Base-by-base conservation (phyloP, 2,113 vertebrate genomes). In the Apus apus region DNA sequence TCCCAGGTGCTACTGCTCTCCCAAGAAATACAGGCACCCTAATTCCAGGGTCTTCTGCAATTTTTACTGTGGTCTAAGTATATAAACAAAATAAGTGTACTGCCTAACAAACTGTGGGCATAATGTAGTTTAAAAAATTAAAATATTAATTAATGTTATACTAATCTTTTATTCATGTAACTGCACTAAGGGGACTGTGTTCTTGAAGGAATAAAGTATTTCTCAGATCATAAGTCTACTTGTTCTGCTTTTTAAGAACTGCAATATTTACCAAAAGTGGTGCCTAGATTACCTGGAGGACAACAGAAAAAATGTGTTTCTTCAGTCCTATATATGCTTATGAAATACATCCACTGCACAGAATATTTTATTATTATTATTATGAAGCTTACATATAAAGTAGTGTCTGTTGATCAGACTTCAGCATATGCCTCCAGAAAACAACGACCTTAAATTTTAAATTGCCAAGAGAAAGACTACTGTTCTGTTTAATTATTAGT, bases 401-500 rank as follows among this genome's bases (percentile, higher is more conserved):
- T 70, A 75, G 22, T 56, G 78, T 34, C 7, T 67, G 60, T 36
- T 34, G 7, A 57, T 51, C 58, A 60, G 60, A 93, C 67, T 67
- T 73, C 89, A 82, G n/a, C 20, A 34, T 56, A 61, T 65, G n/a
- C 32, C 66, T 82, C 34, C 50, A 71, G 68, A 93, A 94, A 71
- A 71, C 60, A 75, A 83, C 75, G 51, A 71, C 50, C 78, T 89
- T 89, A 80, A 85, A 72, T 91, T 84, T 84, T 68, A 82, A 56
- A 51, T 89, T 93, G 45, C 92, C 77, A 65, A 84, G 81, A 91
- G 76, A 92, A 66, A 89, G 83, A 87, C 80, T 50, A 70, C 61
- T 66, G 53, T 62, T 85, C 96, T 98, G 97, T 97, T 98, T 98
- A 98, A 98, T 97, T 96, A 98, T 98, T 97, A 96, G 97, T 96